Conservation (phyloP, 2,113 vertebrate genomes). For the Gasterosteus nipponicus region DNA sequence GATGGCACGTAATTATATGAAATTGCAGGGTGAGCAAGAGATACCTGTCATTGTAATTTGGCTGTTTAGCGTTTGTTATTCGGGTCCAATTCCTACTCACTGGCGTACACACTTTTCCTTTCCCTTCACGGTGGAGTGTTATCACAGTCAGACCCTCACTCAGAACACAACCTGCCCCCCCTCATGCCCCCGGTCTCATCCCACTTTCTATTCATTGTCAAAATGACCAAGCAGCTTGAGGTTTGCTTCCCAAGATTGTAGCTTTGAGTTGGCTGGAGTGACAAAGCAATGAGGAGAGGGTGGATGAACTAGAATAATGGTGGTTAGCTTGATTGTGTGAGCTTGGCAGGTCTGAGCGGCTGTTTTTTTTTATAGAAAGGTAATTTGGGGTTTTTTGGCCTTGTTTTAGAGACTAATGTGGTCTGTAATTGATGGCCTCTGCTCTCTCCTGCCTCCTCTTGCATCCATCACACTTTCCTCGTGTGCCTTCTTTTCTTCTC, state of each 20-base stretch:
- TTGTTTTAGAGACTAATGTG: constrained; percentile 14
- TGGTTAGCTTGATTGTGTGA: constrained; percentile 44
- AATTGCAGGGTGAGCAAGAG: constrained; percentile 53
- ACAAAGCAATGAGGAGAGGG: constrained; percentile 39
- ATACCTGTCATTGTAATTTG: constrained; percentile 46
- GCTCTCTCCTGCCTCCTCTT: not conserved
- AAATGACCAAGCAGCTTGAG: constrained; percentile 50
- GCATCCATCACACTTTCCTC: constrained; percentile 14
- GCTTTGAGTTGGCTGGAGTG: constrained; percentile 32
- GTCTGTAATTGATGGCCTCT: constrained; percentile 5
- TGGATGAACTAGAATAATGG: constrained; percentile 18
- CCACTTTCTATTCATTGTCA: constrained; percentile 51
- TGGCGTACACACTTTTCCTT: constrained; percentile 23
- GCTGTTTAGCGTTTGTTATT: constrained; percentile 38
- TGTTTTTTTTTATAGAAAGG: constrained; percentile 19
- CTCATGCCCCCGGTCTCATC: constrained; percentile 28
- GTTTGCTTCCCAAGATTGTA: constrained; percentile 52
- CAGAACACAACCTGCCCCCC: constrained; percentile 44
- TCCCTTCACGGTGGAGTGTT: constrained; percentile 38
- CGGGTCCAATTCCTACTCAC: constrained; percentile 16
- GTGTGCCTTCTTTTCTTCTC: constrained; percentile 10
- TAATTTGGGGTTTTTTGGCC: not conserved
- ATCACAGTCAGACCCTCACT: constrained; percentile 48
- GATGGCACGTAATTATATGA: constrained; percentile 47
- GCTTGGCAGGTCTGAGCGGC: constrained; percentile 31